phyloP scores from a whole-genome alignment of 2,888 invertebrate genomes.

The Lasiommata megera region DNA sequence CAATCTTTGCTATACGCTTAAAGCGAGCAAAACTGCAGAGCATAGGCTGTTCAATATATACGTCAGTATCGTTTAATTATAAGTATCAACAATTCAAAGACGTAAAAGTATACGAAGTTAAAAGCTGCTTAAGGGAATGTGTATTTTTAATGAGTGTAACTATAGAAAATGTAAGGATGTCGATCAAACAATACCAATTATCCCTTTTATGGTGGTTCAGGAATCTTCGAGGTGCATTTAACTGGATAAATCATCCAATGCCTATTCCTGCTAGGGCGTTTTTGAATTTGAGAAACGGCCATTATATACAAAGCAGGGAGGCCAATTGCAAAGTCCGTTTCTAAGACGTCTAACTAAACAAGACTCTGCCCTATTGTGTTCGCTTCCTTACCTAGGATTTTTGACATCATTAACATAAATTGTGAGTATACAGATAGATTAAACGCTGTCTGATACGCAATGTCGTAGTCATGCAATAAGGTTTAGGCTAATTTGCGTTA shows the following conservation, averaged over 20 bases:
- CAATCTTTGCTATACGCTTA: too few relatives aligned
- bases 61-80: too few relatives aligned
- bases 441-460: slow-evolving; percentile 2
- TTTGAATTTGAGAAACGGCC: slow-evolving; percentile 73
- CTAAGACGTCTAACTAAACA: slow-evolving; percentile 69
- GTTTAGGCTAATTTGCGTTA: not conserved
- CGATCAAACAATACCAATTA: slow-evolving; percentile 57
- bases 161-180: slow-evolving; percentile 49
- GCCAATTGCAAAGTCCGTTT: slow-evolving; percentile 67
- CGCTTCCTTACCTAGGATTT: slow-evolving; percentile 72
- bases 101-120: not conserved
- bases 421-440: slow-evolving; percentile 36
- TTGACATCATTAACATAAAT: slow-evolving; percentile 77
- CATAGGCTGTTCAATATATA: too few relatives aligned
- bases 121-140: not conserved
- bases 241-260: slow-evolving; percentile 59
- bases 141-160: slow-evolving; percentile 17
- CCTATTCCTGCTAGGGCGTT: slow-evolving; percentile 63
- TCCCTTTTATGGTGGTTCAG: slow-evolving; percentile 53
- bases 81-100: too few relatives aligned
- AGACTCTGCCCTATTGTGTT: slow-evolving; percentile 78
- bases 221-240: slow-evolving; percentile 56
- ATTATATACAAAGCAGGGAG: slow-evolving; percentile 75
- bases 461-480: not conserved
- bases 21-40: too few relatives aligned